A percentile compares a stretch with the other conserved stretches of the same genome.
These are phyloP conservation scores for Cacatua alba DNA, from an alignment of 2,113 vertebrate species.

Conservation along the genomic window DNA sequence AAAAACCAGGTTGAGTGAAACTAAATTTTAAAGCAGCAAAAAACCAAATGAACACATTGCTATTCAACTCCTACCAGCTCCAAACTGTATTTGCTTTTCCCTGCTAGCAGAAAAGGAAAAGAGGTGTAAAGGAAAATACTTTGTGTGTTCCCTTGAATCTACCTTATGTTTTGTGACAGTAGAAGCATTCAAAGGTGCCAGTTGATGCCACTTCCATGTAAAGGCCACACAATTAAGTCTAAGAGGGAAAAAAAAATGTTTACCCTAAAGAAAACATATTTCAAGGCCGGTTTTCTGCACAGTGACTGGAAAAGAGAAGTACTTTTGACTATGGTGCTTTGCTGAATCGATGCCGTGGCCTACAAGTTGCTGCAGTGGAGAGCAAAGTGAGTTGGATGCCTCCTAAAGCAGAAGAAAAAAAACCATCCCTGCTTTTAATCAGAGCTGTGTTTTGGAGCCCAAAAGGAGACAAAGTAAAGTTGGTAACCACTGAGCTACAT, in stretches of 20 bases:
- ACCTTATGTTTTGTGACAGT: neutral
- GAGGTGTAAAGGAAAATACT: neutral
- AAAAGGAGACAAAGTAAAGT: neutral
- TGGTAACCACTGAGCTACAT: neutral
- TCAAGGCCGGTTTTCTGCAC: neutral
- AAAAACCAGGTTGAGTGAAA: neutral
- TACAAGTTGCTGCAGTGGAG: neutral
- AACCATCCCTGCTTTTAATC: neutral
- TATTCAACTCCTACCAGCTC: neutral
- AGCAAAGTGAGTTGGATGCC: neutral
- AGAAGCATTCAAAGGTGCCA: neutral
- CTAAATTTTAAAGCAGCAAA: neutral
- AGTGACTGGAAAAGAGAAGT: neutral
- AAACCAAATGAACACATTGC: neutral
- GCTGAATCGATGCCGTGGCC: neutral
- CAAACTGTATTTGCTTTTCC: neutral
- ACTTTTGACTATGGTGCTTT: neutral
- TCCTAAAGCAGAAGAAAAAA: neutral
- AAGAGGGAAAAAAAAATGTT: neutral
- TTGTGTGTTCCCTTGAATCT: neutral
- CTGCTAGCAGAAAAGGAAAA: neutral
- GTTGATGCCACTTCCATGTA: neutral
- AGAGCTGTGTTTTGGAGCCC: neutral
- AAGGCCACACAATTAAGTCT: neutral
- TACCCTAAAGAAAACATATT: neutral